Evolutionary conservation across 2,888 invertebrate species (phyloP), one percentile per base, ranked within the genome.

Genomic region (Malthinus flaveolus): DNA sequence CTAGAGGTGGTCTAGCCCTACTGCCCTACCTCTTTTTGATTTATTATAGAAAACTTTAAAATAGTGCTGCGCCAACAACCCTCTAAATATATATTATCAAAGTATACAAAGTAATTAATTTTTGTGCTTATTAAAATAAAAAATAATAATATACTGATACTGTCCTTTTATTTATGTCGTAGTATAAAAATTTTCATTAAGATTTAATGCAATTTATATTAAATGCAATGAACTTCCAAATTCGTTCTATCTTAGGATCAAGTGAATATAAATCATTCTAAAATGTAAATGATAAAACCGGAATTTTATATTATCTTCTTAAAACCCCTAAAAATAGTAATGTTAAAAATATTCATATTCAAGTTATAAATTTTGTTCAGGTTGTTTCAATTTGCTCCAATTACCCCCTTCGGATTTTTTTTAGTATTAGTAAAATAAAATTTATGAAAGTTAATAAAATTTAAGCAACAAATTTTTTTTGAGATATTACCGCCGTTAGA

Each of bases 11-110:
- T 59, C 54, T n/a, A 10, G 39, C 59, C 59, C 36, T 44, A 52
- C 52, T 54, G 39, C 59, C 59, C 36, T 44, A 52, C 52, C 59
- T 49, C 45, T 37, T 33, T 33, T 45, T 59, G 59, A 59, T 59
- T 54, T 59, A 59, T 54, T 36, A 49, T 50, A 49, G 49, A 35
- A 33, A 45, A 53, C 23, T 23, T 23, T 23, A 23, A 23, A 23
- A 23, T 23, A 23, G 23, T 23, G 23, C 23, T 23, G 23, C 5
- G 5, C 23, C 23, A 23, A 23, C 23, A 23, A 23, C 23, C 23
- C 23, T 23, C 5, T 23, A 23, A n/a, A n/a, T n/a, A 23, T 23
- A 23, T 23, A 23, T 23, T 23, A 23, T 23, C 23, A 23, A 23
- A 5, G 3, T 23, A 23, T 23, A 23, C 23, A 3, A 23, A 23